Percentiles rank a stretch among this genome's conserved stretches.
phyloP scores from a whole-genome alignment of 2,888 invertebrate species.

The Girardia tigrina region DNA sequence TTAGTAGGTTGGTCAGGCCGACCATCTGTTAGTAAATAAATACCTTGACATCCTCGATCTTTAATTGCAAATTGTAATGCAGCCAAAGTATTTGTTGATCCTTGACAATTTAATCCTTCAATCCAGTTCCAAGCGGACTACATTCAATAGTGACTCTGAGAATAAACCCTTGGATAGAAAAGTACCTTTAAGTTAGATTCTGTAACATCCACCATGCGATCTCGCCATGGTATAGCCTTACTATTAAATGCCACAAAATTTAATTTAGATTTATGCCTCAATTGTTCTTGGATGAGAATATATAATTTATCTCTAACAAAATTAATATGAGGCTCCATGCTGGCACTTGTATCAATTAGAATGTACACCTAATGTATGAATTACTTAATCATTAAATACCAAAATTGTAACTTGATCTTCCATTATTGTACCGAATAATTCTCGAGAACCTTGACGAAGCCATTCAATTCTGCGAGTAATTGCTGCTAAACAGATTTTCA shows the following conservation, averaged over 20 bases:
- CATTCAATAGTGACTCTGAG: neutral
- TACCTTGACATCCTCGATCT: conserved; percentile 47
- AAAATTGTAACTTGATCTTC: conserved; percentile 42
- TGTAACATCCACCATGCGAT: conserved; percentile 46
- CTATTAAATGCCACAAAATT: conserved; percentile 48
- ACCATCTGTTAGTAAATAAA: conserved; percentile 50
- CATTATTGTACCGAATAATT: conserved; percentile 50
- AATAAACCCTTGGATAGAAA: neutral
- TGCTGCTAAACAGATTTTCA: conserved; percentile 42
- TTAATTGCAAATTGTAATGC: conserved; percentile 46
- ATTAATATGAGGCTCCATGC: conserved; percentile 48
- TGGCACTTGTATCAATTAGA: conserved; percentile 48
- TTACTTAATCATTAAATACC: neutral
- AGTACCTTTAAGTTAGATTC: conserved; percentile 42
- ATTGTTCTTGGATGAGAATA: conserved; percentile 50
- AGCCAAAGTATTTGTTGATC: conserved; percentile 49
- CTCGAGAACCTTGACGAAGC: conserved; percentile 49
- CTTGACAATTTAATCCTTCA: conserved; percentile 43
- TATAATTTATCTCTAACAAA: conserved; percentile 49
- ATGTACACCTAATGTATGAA: conserved; percentile 42
- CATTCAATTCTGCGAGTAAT: conserved; percentile 48
- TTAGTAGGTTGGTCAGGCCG: conserved; percentile 50
- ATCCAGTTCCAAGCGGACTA: conserved; percentile 42
- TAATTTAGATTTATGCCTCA: conserved; percentile 48
- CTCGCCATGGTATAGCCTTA: conserved; percentile 45